These are phyloP conservation scores for Eupithecia tripunctaria DNA, from an alignment of 2,888 invertebrate genomes.

Conservation along the genomic window DNA sequence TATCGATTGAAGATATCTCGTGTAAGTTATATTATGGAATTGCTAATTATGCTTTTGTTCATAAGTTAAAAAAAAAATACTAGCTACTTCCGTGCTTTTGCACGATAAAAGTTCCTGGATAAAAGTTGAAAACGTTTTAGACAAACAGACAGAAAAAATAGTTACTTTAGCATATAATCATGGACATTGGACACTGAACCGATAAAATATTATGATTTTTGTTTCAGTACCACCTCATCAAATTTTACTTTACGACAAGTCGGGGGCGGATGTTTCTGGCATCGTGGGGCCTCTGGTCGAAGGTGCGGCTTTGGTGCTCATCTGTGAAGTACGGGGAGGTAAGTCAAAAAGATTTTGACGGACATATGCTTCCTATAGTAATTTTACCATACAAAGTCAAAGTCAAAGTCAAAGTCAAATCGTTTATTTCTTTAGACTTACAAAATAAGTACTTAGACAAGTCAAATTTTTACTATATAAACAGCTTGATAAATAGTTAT, in stretches of 20 bases:
- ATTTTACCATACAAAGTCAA: neutral
- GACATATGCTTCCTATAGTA: neutral
- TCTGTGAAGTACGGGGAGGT: conserved; percentile 96
- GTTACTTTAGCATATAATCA: too few relatives aligned
- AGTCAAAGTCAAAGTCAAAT: too few relatives aligned
- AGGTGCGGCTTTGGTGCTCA: conserved; percentile 90
- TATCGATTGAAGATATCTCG: neutral
- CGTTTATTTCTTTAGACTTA: too few relatives aligned
- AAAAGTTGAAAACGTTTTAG: neutral
- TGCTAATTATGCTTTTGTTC: too few relatives aligned
- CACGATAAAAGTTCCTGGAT: neutral
- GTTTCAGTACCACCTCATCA: conserved; percentile 95
- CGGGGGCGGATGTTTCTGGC: conserved; percentile 91
- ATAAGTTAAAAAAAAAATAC: too few relatives aligned
- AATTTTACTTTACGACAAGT: conserved; percentile 92
- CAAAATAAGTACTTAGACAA: too few relatives aligned
- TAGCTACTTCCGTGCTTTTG: neutral
- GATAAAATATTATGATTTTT: conserved; percentile 37
- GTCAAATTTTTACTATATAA: too few relatives aligned
- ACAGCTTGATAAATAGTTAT: too few relatives aligned
- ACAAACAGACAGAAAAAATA: neutral
- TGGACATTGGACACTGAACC: too few relatives aligned
- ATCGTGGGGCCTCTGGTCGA: conserved; percentile 93
- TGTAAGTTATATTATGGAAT: neutral
- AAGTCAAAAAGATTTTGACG: conserved; percentile 67